Conservation (phyloP, 2,888 invertebrate species). For the Patella ulyssiponensis region DNA sequence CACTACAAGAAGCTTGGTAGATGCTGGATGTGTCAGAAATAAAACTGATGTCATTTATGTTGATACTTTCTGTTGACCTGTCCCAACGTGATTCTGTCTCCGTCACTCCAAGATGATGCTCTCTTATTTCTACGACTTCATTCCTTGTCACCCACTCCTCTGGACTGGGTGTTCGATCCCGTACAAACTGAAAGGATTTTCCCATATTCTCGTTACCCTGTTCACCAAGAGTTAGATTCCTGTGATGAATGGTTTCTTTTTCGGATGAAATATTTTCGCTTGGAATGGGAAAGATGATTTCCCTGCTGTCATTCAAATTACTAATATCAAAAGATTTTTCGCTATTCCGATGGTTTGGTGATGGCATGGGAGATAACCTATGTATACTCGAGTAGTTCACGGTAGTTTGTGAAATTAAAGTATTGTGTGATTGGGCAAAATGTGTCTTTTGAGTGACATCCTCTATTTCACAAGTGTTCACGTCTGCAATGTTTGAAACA, state of each 20-base stretch:
- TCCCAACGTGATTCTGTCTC: not conserved
- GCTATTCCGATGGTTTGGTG: not conserved
- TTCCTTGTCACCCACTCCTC: not conserved
- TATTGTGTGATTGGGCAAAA: not conserved
- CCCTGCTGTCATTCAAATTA: not conserved
- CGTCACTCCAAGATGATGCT: not conserved
- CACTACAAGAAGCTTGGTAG: slow-evolving; percentile 2
- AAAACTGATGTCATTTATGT: not conserved
- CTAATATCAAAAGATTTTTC: not conserved
- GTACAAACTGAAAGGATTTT: not conserved
- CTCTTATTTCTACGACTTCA: no score
- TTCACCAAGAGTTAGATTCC: not conserved
- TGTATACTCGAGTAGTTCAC: no score
- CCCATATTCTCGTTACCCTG: slow-evolving; percentile 1
- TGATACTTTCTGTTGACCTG: not conserved
- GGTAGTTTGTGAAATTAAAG: not conserved
- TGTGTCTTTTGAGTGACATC: not conserved
- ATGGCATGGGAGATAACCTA: no score
- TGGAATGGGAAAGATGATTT: not conserved
- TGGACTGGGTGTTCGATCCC: not conserved
- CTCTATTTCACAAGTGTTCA: not conserved
- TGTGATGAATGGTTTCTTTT: not conserved
- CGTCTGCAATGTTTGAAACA: not conserved
- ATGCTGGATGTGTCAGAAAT: not conserved
- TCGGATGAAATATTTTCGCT: not conserved